Evolutionary conservation across 2,113 vertebrate species (phyloP), one percentile per base, ranked within the genome.

Genomic region (Cheilinus undulatus): DNA sequence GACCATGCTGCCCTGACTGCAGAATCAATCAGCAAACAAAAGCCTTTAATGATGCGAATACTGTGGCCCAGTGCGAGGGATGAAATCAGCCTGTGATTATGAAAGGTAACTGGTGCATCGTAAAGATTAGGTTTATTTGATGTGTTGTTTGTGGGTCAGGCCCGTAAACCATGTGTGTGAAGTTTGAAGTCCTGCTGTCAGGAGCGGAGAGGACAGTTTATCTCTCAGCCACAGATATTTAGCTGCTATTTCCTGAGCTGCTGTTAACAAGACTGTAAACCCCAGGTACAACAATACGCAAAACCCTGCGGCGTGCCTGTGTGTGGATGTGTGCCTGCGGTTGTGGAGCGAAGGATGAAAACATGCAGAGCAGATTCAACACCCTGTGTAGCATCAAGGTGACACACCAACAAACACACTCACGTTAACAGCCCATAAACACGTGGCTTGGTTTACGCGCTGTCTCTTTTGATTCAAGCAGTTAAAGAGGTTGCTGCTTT

Each of bases 241-340:
- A 76, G 71, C 69, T 51, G 56, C 73, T 63, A 42, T 69, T 68
- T 70, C 40, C 80, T 32, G 32, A 50, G 46, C 60, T 58, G 68
- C 72, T 64, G 81, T 76, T 84, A 85, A 84, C 77, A 78, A 78
- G 75, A 70, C 43, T 67, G 79, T 75, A 76, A 87, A 87, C 28
- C 66, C 64, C 61, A 62, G 38, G 72, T 50, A 49, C 23, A 27
- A 71, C 68, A 75, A 73, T 45, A 50, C 56, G 56, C 13, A 34
- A 69, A 68, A 61, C 40, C 52, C 54, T 42, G 48, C 27, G 1
- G 64, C n/a, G 79, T 43, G 78, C 19, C 5, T 13, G 17, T 23
- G 49, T 24, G 32, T 60, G 38, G 42, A 42, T 17, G 38, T 54
- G 20, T 13, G 51, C 0, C 6, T 53, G 38, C 42, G 49, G 15